Evolutionary conservation across 2,888 invertebrate genomes (phyloP), one percentile per base, ranked within the genome.

Genomic region (Acleris emargana): DNA sequence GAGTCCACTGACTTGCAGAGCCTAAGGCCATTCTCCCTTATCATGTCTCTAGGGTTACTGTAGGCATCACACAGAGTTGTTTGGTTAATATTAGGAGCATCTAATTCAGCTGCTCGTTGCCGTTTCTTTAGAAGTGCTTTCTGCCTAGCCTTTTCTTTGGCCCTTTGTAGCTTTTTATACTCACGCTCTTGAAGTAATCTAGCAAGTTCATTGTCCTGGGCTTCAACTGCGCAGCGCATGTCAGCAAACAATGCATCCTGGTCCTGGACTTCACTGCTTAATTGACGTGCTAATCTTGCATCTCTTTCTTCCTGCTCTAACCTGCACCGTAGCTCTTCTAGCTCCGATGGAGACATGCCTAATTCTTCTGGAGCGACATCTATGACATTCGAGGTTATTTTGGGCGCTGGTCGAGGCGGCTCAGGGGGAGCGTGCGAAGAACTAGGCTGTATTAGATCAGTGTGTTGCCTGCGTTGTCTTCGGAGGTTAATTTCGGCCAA

Each of bases 1-100:
- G 92, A 92, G 54, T 92, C 92, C 16, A 92, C 92, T 64, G 92
- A 92, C 73, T 92, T 92, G 69, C 89, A 91, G 20, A 90, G 72
- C 72, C 92, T 75, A n/a, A 88, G 73, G 49, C 84, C 78, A 72
- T 85, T 89, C 47, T 91, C 88, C 16, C 84, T 78, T 59, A 92
- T 88, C 73, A 92, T 84, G 59, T 92, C 92, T 62, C 83, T 76
- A 18, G 92, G 92, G 69, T 92, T 92, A 70, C 91, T 89, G 75
- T 92, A 92, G 9, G 92, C 92, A 73, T 92, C 92, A 73, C 91
- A 91, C 5, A 92, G 73, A 6, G 85, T 88, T 1, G 91, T 74
- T 69, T 83, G 87, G 3, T 79, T 78, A 43, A 73, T 68, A 18
- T 74, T 71, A 0, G 74, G 73, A 0, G 69, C 49, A n/a, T 73